Evolutionary conservation across 2,888 invertebrate species (phyloP), one percentile per base, ranked within the genome.

Genomic region (Urechis unicinctus): DNA sequence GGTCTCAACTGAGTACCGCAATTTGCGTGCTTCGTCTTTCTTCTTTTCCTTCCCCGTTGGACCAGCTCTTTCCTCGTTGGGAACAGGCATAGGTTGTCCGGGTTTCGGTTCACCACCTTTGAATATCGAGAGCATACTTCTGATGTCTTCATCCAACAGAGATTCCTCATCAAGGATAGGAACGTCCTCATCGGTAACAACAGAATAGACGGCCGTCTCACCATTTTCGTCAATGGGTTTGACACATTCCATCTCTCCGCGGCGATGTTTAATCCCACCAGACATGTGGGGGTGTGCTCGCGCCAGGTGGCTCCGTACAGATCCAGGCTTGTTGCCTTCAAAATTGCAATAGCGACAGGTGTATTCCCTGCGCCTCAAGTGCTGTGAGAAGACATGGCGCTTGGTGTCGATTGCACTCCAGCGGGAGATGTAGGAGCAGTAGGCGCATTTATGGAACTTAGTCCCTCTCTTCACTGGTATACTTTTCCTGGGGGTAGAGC

Each of bases 331-430:
- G 17, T 36, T 36, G 9, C 36, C 36, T 36, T 36, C 56, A 42
- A 48, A 58, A 28, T 47, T 29, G 45, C 58, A 58, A 51, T 58
- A 56, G 21, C 42, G 29, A 21, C 58, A 58, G 22, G 55, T 43
- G 46, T 56, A 58, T 21, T 55, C 58, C 36, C 57, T 50, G n/a
- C 51, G 50, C 47, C 46, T 46, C 52, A 58, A 41, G 47, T 58
- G 58, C 21, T 55, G 51, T 41, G 55, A 55, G 24, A 58, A 42
- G 36, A 58, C 47, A 42, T 58, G 58, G 9, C 55, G 50, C 24
- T 46, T 52, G 30, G 55, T 56, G 25, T 58, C 58, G 13, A 54
- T 31, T n/a, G 52, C 44, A 46, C 55, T 58, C 58, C 58, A 58
- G 21, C 44, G 31, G 3, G 58, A 58, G 13, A 58, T 45, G 36